Base-by-base conservation (phyloP, 2,113 vertebrate genomes). In the Himantopus leucocephalus region DNA sequence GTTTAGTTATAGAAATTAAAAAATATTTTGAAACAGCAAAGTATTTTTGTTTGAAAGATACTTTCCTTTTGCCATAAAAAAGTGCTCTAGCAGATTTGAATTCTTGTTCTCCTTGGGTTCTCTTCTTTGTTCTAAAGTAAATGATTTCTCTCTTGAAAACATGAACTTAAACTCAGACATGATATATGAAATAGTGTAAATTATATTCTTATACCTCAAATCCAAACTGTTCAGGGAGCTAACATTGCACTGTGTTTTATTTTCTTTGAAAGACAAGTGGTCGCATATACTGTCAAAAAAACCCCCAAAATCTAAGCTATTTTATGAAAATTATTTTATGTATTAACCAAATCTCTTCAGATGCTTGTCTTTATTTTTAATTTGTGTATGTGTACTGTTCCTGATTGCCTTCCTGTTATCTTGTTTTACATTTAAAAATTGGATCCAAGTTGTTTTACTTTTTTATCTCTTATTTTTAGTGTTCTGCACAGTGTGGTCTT, bases 401-500 rank as follows among this genome's bases (percentile, higher is more conserved):
- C 34, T 72, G 50, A 67, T 43, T 41, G 63, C 34, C 52, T 63
- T 78, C 18, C 75, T 83, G 43, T 29, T 83, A 29, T 55, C 43
- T 70, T 50, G 39, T 47, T 68, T 67, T 39, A 55, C 29, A 47
- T 58, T 55, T 75, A 29, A 80, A 43, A 75, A 27, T 63, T 37
- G 60, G 19, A 80, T 48, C 39, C 52, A 41, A 30, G 11, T 76
- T 58, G 8, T 47, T 81, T 53, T 41, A 24, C n/a, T 12, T 39
- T 43, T 84, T 86, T 73, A 19, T 84, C 74, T 91, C 47, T 94
- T 37, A 74, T n/a, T 89, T 75, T 27, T 97, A 99, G 99, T 99
- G 99, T 97, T 99, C 99, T 63, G 99, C 99, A 39, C 99, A 99
- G 41, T 99, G 99, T 90, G 99, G 99, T 92, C 98, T 99, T 85